Evolutionary conservation across 2,797 vertebrate species (phyloP), one percentile per base, ranked within the genome.

Genomic region (Platyrinchus mystaceus): DNA sequence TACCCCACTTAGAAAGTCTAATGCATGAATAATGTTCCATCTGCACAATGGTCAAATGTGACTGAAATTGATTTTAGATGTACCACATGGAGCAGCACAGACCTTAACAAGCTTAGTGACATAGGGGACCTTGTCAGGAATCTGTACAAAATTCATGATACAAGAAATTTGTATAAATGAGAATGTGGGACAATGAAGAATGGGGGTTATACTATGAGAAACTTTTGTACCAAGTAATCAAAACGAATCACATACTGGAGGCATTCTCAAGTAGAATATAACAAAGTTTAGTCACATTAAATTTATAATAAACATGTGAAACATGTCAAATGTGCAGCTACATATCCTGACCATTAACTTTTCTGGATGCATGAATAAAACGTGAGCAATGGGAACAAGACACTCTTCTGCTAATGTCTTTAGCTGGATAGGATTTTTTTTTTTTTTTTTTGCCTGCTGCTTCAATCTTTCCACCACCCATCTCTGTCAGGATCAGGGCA

Each of bases 121-220:
- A 96, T 93, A 68, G 94, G 88, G 82, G 74, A 94, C 91, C 91
- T 96, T 97, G 90, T 96, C 95, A 97, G 93, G 79, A 66, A 80
- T 93, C 90, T 76, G 84, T 97, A 95, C 90, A 97, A 97, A 96
- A 97, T 97, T 97, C 95, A 97, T 97, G 93, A 95, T 94, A 96
- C 95, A 93, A 96, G 95, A 90, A 89, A 94, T 96, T 86, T 96
- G 66, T 97, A 94, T 91, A 95, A 97, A 96, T 90, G 86, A 93
- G 74, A 97, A 97, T 94, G 79, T 94, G 58, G 81, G 71, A 95
- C 70, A 77, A 70, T 17, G 50, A 74, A 49, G 67, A 76, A 88
- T 41, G 74, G 62, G 32, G 76, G 24, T 78, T 87, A 75, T 28
- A 84, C 62, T 47, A 81, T 14, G 30, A 37, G 53, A 94, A 95